Base-by-base conservation (phyloP, 2,888 invertebrate genomes). In the Athalia circularis region DNA sequence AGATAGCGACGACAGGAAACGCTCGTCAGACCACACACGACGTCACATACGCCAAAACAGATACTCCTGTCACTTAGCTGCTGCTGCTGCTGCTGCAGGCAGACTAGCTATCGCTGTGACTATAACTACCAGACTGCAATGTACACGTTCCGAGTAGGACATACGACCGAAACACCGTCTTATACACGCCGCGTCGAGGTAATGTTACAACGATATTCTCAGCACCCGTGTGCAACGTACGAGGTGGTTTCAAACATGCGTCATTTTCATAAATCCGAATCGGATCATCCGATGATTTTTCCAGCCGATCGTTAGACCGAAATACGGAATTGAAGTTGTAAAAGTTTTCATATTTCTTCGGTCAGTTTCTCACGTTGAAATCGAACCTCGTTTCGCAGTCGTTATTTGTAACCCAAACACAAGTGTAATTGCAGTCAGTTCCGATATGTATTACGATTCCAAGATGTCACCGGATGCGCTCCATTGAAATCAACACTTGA, bases 1-100 rank as follows among this genome's bases (percentile, higher is more conserved):
- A 84, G 86, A 88, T 87, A 87, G 85, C 77, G 83, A 81, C 77
- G 80, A 80, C 83, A 82, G 83, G 85, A 85, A 86, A 83, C 83
- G 82, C 80, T 75, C 81, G 83, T 81, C 83, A 82, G 84, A 85
- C 81, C 82, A 82, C 82, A 82, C 81, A 82, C 81, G 82, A 78
- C 76, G 78, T 77, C 65, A 64, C 62, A 67, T 67, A 11, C 75
- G 75, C 62, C 75, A 64, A 75, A 75, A 75, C 75, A 75, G 62
- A 43, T 64, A 62, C 62, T 29, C 54, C 54, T 54, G 54, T 54
- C 54, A 62, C 62, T 8, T n/a, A 13, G 29, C 15, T n/a, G 8
- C 8, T 15, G 62, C 15, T n/a, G 8, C 8, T 15, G 62, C 62
- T 62, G 11, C 62, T 29, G 29, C 29, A 29, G 29, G 29, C 29